Evolutionary conservation across 2,113 vertebrate species (phyloP).

Genomic region (Indri indri): DNA sequence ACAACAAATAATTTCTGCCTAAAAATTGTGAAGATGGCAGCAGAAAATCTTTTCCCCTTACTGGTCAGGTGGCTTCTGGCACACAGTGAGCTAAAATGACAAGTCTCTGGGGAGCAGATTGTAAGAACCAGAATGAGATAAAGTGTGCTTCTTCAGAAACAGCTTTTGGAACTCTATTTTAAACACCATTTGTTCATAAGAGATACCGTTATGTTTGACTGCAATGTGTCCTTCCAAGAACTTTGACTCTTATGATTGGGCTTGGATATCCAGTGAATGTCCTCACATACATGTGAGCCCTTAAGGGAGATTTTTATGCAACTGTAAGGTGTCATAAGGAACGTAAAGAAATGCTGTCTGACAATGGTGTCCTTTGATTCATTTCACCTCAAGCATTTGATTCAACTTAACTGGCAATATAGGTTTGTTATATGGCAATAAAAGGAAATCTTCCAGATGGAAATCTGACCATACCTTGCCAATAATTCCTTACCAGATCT

Average conservation of each 20-base stretch:
- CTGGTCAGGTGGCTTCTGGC: not conserved
- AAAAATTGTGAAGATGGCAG: not conserved
- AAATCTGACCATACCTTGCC: not conserved
- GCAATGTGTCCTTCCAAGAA: not conserved
- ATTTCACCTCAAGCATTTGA: not conserved
- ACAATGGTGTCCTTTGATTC: not conserved
- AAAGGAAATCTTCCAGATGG: not conserved
- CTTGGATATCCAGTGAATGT: not conserved
- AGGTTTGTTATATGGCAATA: not conserved
- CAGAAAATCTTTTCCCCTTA: not conserved
- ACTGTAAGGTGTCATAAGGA: not conserved
- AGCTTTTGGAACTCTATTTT: not conserved
- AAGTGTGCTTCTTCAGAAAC: not conserved
- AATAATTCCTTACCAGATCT: not conserved
- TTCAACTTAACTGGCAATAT: not conserved
- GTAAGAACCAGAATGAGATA: not conserved
- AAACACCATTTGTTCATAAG: not conserved
- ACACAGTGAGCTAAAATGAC: not conserved
- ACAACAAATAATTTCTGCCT: not conserved
- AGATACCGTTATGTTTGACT: not conserved
- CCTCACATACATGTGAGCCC: not conserved
- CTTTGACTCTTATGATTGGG: not conserved
- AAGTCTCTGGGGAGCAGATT: not conserved
- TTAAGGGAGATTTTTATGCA: not conserved
- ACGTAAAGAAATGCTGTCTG: not conserved